These are phyloP conservation scores for Danio kyathit DNA, from an alignment of 2,797 vertebrate species.

Conservation along the genomic window DNA sequence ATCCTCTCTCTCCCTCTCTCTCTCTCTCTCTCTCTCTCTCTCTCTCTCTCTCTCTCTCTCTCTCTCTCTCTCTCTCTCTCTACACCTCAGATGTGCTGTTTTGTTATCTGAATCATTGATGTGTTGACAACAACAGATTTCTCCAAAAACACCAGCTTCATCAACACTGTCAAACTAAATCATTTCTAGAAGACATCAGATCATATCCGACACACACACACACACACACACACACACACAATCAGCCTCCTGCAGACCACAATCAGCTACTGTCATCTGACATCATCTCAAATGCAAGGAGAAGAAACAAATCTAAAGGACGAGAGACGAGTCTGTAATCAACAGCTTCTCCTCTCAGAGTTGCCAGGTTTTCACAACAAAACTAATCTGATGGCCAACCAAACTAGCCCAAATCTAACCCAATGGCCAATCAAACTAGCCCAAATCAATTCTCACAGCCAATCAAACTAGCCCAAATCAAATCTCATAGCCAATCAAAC, in stretches of 20 bases:
- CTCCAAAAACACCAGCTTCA: constrained; percentile 7
- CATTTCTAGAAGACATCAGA: background rate
- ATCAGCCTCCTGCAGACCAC: background rate
- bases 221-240: background rate
- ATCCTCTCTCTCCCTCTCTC: too few species aligned
- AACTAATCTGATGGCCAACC: too few species aligned
- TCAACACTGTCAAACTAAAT: background rate
- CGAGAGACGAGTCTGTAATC: background rate
- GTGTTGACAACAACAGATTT: constrained; percentile 12
- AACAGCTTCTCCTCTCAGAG: too few species aligned
- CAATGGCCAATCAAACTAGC: too few species aligned
- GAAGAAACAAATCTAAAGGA: background rate
- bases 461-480: too few species aligned
- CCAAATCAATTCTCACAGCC: too few species aligned
- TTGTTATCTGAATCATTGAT: constrained; percentile 32
- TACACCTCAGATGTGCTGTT: background rate
- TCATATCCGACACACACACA: background rate
- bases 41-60: too few species aligned
- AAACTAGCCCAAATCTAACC: too few species aligned
- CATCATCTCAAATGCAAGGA: background rate
- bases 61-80: too few species aligned
- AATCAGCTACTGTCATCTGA: background rate
- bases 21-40: too few species aligned
- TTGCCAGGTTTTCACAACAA: too few species aligned
- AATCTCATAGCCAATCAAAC: too few species aligned